Evolutionary conservation across 1,140 invertebrate species (phyloP).

Genomic region (Listronotus bonariensis): DNA sequence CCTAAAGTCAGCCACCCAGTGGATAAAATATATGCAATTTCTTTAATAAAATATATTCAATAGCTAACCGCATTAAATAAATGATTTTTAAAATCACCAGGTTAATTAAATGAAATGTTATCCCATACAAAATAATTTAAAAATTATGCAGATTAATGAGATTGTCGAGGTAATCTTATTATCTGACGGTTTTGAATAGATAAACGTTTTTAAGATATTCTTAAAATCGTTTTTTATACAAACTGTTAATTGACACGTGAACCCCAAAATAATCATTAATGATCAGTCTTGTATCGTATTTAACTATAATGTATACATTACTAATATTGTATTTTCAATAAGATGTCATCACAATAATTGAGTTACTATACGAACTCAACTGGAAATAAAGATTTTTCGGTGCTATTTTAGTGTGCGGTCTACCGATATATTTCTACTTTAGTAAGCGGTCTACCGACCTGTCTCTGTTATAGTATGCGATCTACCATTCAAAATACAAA

Average conservation of each 20-base stretch:
- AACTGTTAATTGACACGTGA: conserved; percentile 10
- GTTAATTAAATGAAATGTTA: conserved; percentile 6
- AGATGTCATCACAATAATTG: background rate
- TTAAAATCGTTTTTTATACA: conserved; percentile 3
- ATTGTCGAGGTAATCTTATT: conserved; percentile 7
- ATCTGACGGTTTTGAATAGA: conserved; percentile 1
- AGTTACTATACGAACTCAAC: too few relatives aligned
- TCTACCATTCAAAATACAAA: too few relatives aligned
- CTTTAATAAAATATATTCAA: background rate
- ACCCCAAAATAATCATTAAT: conserved; percentile 12
- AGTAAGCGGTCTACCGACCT: too few relatives aligned
- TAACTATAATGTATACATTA: background rate
- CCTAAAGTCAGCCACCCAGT: background rate
- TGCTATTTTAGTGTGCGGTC: too few relatives aligned
- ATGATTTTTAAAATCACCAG: conserved; percentile 1
- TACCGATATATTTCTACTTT: too few relatives aligned
- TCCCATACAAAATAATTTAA: conserved; percentile 3
- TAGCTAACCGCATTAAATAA: conserved; percentile 10
- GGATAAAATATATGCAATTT: background rate
- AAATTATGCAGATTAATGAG: conserved; percentile 12
- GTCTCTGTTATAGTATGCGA: too few relatives aligned
- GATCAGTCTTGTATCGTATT: background rate
- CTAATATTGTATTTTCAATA: background rate
- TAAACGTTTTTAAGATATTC: background rate
- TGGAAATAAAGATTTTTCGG: too few relatives aligned